Base-by-base conservation (phyloP, 2,113 vertebrate genomes). In the Syngnathoides biaculeatus region DNA sequence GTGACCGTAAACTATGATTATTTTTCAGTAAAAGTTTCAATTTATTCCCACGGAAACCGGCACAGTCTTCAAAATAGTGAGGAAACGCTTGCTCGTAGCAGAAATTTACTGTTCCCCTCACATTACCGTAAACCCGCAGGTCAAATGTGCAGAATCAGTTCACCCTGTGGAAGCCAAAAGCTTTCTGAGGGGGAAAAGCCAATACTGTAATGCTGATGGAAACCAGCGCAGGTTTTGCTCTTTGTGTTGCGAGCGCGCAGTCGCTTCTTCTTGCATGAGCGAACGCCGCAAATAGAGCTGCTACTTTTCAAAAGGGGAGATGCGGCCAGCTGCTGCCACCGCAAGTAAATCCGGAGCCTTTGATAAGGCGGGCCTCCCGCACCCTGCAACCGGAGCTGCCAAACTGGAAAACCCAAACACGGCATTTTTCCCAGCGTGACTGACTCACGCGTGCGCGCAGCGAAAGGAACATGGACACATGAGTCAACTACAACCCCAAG, bases 11-110 rank as follows among this genome's bases (percentile, higher is more conserved):
- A 30, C 26, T 27, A 14, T n/a, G n/a, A n/a, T n/a, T n/a, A n/a
- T n/a, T n/a, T n/a, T n/a, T n/a, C n/a, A n/a, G n/a, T n/a, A n/a
- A n/a, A n/a, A 58, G 76, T 82, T 89, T 80, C 60, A 68, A 77
- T 63, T 65, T 71, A 79, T 90, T 89, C 78, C 84, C 75, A 87
- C 88, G 87, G 81, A 89, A 89, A 91, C 79, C 90, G 90, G 88
- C 89, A 78, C 55, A 57, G 43, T 20, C 58, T 73, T 68, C 74
- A 81, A 80, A 81, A 68, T 75, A 64, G 53, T 38, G 57, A 73
- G 78, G n/a, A 77, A 71, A 75, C 74, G 69, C 84, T 80, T 82
- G 69, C 83, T 89, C 80, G 80, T 89, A 88, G 90, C 87, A 80
- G 68, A 78, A 78, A 88, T 79, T 84, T 76, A 86, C 86, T 84